A percentile compares a stretch with the other conserved stretches of the same genome.
phyloP scores from a whole-genome alignment of 2,888 invertebrate species.

The Orthosia cruda region DNA sequence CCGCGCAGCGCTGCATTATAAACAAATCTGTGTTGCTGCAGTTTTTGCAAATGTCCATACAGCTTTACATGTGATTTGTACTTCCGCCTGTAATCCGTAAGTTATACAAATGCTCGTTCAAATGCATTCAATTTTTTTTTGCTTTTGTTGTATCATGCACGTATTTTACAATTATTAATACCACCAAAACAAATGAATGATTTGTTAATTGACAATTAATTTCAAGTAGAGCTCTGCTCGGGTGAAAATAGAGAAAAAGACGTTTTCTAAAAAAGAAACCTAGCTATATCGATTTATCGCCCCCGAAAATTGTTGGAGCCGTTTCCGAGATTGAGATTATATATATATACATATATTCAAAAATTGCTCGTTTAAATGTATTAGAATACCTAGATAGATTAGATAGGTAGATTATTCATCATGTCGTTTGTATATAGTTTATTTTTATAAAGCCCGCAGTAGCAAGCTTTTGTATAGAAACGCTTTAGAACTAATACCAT shows the following conservation, averaged over 20 bases:
- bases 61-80: slow-evolving; percentile 54
- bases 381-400: neutral
- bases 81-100: slow-evolving; percentile 36
- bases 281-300: no score
- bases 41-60: slow-evolving; percentile 48
- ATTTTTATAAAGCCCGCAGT: no score
- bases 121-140: slow-evolving; percentile 12
- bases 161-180: slow-evolving; percentile 18
- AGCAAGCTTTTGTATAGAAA: no score
- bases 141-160: slow-evolving; percentile 16
- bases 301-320: no score
- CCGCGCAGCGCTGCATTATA: slow-evolving; percentile 66
- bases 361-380: no score
- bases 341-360: no score
- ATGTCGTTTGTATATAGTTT: no score
- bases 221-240: neutral
- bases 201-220: neutral
- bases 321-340: no score
- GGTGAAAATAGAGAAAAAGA: no score
- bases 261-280: no score
- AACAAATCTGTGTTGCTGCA: slow-evolving; percentile 55
- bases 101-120: slow-evolving; percentile 26
- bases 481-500: neutral
- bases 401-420: no score
- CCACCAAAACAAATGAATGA: neutral